Base-by-base conservation (phyloP, 2,888 invertebrate genomes). In the Cryptocheilus praepositus region DNA sequence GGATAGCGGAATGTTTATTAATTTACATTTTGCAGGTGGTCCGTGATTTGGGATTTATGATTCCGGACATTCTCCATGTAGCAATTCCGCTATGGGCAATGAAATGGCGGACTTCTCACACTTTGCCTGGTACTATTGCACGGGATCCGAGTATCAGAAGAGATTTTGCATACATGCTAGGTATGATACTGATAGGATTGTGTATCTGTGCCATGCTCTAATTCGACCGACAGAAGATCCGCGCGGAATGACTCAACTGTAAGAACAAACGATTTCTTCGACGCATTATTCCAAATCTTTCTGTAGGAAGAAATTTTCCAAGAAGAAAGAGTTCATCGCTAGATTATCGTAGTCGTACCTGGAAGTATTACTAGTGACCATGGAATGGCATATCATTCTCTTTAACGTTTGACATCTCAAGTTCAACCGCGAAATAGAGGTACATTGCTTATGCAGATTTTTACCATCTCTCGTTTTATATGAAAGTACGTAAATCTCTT, bases 11-110 rank as follows among this genome's bases (percentile, higher is more conserved):
- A 44, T 25, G 3, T 11, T 58, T 43, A 60, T 61, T 53, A 61
- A 46, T 56, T 70, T 18, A 58, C 65, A 56, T 51, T 67, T 49
- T 61, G 68, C 81, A 91, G 90, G 89, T 92, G 59, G 89, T 93
- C 59, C 90, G 93, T 13, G 93, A 94, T 86, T 86, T 93, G 72
- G 92, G 92, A 43, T 92, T 93, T 77, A 93, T 93, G 93, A 89
- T 92, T 65, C 93, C 93, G 25, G 93, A 93, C 80, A 85, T 93
- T 54, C 86, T 93, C 44, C 93, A 93, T 81, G 89, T 94, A 25
- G 75, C 91, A 18, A 88, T 94, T 70, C 92, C 94, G 45, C 75
- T 92, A 16, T 89, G 90, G 87, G 87, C 90, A 69, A 82, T 91
- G 66, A 87, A 89, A 56, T 81, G 82, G 65, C 83, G 82, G 67